Evolutionary conservation across 2,888 invertebrate genomes (phyloP).

Genomic region (Coelogynopora nodosa): DNA sequence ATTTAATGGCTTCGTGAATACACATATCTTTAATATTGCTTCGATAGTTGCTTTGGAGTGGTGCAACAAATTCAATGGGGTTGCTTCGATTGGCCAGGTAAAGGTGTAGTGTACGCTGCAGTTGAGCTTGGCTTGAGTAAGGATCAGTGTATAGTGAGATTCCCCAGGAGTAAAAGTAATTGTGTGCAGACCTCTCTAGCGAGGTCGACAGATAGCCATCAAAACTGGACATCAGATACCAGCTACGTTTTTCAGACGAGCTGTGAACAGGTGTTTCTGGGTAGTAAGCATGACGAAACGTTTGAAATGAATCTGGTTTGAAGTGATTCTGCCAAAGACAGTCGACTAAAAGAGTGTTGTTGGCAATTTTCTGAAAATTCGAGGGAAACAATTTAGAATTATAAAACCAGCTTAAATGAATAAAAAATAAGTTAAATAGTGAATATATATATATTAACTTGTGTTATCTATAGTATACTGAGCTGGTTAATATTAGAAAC

Average conservation of each 20-base stretch:
- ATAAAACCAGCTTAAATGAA: too few species aligned
- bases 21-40: not conserved
- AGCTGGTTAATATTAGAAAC: too few species aligned
- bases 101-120: not conserved
- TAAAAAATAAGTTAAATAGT: too few species aligned
- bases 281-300: conserved; percentile 12
- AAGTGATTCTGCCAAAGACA: conserved; percentile 18
- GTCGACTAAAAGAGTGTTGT: not conserved
- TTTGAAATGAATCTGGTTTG: not conserved
- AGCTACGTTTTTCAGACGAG: not conserved
- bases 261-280: not conserved
- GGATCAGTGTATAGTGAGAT: not conserved
- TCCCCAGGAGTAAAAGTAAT: not conserved
- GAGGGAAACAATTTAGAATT: too few species aligned
- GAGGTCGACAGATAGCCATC: not conserved
- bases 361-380: not conserved
- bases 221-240: not conserved
- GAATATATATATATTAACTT: too few species aligned
- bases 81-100: not conserved
- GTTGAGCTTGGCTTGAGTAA: not conserved
- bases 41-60: not conserved
- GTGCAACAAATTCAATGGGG: not conserved
- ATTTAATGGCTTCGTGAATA: not conserved
- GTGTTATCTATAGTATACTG: too few species aligned
- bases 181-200: not conserved